Evolutionary conservation across 2,113 vertebrate genomes (phyloP), one percentile per base, ranked within the genome.

Genomic region (Lampris incognitus): DNA sequence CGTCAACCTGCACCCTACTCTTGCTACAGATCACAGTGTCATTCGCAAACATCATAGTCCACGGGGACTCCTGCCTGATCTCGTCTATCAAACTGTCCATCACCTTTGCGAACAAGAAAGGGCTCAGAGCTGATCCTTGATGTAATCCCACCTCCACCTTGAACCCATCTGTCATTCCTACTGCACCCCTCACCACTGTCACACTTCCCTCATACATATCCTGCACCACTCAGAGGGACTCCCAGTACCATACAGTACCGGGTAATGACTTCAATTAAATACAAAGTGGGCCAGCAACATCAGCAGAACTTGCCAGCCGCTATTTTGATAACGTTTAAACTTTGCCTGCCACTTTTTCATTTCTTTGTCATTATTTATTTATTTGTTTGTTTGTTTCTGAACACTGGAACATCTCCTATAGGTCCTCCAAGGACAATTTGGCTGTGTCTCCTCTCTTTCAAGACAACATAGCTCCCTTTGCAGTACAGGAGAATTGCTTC

Each of bases 401-500:
- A 79, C 54, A 69, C 42, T 41, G 54, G 55, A 62, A 46, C 7
- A 38, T 65, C 66, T 74, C 37, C 24, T 24, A 10, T 51, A 13
- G 69, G 83, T 69, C 38, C 76, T 72, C 87, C 60, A 76, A 85
- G 74, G 86, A 84, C 78, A 64, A 50, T 54, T 49, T 44, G 51
- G 42, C 42, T 11, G 36, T 66, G 52, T 68, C 13, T 11, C 24
- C 10, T 66, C 52, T 67, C 46, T 50, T 77, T 48, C 41, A 69
- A 86, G 61, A 76, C 51, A 4, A 58, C 67, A 66, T 50, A 46
- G 42, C 81, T 70, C 76, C 62, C 84, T 49, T 57, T 1, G 62
- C 71, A 50, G 82, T 2, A 56, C 37, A 8, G 58, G 66, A 83
- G 66, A 89, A 89, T 84, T 49, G 73, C 81, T 88, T 81, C 84